Conservation (phyloP, 92 coral and sea anemone genomes). For the Scolanthus callimorphus region DNA sequence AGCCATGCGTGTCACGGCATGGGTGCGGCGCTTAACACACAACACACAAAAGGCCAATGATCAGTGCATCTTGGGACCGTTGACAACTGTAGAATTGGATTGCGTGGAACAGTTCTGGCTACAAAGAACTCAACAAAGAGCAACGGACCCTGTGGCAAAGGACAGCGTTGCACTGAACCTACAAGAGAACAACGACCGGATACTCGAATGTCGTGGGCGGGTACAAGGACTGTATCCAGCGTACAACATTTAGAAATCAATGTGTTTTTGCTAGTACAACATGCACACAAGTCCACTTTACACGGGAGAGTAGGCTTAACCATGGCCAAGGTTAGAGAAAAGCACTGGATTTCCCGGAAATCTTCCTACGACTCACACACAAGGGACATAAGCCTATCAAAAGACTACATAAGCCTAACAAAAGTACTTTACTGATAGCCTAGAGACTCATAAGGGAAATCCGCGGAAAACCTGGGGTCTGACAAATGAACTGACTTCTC, state of each 20-base stretch:
- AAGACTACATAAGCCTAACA: too few species aligned
- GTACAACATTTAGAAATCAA: not conserved
- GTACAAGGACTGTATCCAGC: not conserved
- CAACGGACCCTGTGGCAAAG: too few species aligned
- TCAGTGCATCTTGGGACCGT: too few species aligned
- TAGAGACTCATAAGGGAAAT: too few species aligned
- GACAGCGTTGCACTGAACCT: constrained; percentile 13
- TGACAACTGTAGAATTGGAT: too few species aligned
- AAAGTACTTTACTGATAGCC: too few species aligned
- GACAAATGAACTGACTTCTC: too few species aligned
- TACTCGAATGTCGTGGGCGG: not conserved
- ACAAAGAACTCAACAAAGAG: too few species aligned
- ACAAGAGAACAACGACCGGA: constrained; percentile 1
- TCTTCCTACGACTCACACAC: too few species aligned
- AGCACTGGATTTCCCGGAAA: constrained; percentile 4
- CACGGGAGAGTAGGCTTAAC: constrained; percentile 21
- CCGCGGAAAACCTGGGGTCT: too few species aligned
- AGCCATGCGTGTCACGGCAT: not conserved
- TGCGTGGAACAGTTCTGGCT: too few species aligned
- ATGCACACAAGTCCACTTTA: constrained; percentile 8
- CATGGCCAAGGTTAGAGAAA: constrained; percentile 9
- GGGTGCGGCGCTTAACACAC: not conserved
- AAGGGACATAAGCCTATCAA: too few species aligned
- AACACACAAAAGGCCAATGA: not conserved
- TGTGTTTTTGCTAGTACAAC: not conserved